These are phyloP conservation scores for Dorcus hopei DNA, from an alignment of 2,888 invertebrate genomes.

Conservation along the genomic window DNA sequence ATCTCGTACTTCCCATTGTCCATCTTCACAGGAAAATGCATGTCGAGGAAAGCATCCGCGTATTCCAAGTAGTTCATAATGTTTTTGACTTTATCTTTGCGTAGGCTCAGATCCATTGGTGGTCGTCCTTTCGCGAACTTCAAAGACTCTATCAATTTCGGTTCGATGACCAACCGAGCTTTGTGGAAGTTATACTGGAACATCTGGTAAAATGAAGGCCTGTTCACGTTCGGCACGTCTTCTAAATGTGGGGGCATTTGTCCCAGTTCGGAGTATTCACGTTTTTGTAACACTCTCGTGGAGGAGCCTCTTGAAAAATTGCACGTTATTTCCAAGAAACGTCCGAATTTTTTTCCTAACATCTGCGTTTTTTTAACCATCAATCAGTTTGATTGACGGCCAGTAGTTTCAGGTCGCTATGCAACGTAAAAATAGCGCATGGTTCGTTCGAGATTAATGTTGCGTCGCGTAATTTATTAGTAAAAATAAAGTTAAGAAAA, in stretches of 20 bases:
- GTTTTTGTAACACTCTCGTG: neutral
- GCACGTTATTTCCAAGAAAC: too few relatives aligned
- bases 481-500: too few relatives aligned
- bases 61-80: constrained; percentile 64
- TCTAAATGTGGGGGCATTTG: constrained; percentile 47
- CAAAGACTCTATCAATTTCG: constrained; percentile 54
- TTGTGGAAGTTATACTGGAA: constrained; percentile 68
- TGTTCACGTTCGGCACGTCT: constrained; percentile 39
- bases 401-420: too few relatives aligned
- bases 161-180: constrained; percentile 56
- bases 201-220: constrained; percentile 61
- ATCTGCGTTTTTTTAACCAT: too few relatives aligned
- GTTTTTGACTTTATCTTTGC: constrained; percentile 61
- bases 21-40: constrained; percentile 67
- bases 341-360: too few relatives aligned
- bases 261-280: constrained; percentile 10
- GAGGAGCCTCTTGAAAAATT: too few relatives aligned
- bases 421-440: too few relatives aligned
- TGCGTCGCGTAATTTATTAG: too few relatives aligned
- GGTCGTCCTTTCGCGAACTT: constrained; percentile 37
- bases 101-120: constrained; percentile 54
- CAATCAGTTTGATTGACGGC: too few relatives aligned
- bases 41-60: constrained; percentile 63
- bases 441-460: too few relatives aligned
- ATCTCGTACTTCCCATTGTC: constrained; percentile 70